Percentiles rank a stretch among this genome's conserved stretches.
Evolutionary conservation across 2,113 vertebrate species (phyloP).

Genomic region (Smithornis capensis): DNA sequence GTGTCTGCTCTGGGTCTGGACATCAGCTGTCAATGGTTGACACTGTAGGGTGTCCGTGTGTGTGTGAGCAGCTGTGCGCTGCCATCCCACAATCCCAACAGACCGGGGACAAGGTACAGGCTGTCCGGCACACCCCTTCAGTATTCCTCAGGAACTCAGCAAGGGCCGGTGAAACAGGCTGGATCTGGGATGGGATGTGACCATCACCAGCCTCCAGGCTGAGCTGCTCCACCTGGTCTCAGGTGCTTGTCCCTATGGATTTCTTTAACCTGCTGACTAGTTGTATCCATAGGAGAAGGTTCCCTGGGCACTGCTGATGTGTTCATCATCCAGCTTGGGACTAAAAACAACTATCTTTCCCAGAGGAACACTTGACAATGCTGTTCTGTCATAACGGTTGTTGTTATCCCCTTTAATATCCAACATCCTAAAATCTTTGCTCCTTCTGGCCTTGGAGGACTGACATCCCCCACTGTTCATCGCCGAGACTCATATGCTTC

Average conservation of each 20-base stretch:
- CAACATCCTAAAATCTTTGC: not conserved
- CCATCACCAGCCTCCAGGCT: not conserved
- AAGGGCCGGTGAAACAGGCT: not conserved
- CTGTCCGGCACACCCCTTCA: not conserved
- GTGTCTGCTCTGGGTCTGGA: not conserved
- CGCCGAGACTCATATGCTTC: fast-evolving
- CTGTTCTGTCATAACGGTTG: not conserved
- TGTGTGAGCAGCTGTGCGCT: not conserved
- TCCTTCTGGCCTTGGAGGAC: not conserved
- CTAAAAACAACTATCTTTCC: not conserved
- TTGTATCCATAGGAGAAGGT: not conserved
- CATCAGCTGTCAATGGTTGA: not conserved
- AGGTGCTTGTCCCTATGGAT: not conserved
- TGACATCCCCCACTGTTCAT: not conserved
- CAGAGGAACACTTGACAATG: not conserved
- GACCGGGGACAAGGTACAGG: too few species aligned
- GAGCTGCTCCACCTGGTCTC: not conserved
- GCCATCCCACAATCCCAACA: fast-evolving
- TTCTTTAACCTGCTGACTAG: not conserved
- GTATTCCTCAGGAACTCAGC: not conserved
- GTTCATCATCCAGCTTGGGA: not conserved
- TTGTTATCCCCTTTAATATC: fast-evolving
- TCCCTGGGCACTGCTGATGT: not conserved
- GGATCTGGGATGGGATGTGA: not conserved
- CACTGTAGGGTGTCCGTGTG: not conserved